phyloP scores from a whole-genome alignment of 2,888 invertebrate genomes.

The Flabesymbios commensalis region DNA sequence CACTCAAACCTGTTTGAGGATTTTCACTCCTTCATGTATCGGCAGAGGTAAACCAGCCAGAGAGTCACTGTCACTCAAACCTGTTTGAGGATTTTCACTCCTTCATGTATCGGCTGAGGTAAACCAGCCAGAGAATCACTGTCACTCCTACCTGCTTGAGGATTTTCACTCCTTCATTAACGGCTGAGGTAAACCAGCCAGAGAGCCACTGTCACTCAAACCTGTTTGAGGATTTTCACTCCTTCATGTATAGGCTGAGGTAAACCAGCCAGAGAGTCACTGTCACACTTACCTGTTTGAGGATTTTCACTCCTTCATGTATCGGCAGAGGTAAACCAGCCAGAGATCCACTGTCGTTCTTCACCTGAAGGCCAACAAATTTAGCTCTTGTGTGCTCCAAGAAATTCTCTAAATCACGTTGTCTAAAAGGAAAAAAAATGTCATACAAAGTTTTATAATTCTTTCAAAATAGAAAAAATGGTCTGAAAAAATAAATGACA shows the following conservation, averaged over 20 bases:
- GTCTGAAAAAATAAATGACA: background rate
- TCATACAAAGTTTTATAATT: too few relatives aligned
- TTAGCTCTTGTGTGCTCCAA: slow-evolving; percentile 88
- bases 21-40: slow-evolving; percentile 93
- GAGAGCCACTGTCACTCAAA: slow-evolving; percentile 76
- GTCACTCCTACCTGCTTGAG: slow-evolving; percentile 76
- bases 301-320: slow-evolving; percentile 89
- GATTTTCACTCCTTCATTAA: slow-evolving; percentile 93
- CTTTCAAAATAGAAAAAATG: too few relatives aligned
- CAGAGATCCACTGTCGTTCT: slow-evolving; percentile 79
- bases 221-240: slow-evolving; percentile 81
- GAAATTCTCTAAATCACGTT: slow-evolving; percentile 83
- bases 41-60: slow-evolving; percentile 94
- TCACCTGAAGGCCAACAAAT: slow-evolving; percentile 91
- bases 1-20: slow-evolving; percentile 78
- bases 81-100: slow-evolving; percentile 83
- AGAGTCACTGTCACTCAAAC: slow-evolving; percentile 77
- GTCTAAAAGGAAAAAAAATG: slow-evolving; percentile 37
- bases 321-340: slow-evolving; percentile 96
- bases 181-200: slow-evolving; percentile 93
- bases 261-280: slow-evolving; percentile 88
- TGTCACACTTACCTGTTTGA: slow-evolving; percentile 72
- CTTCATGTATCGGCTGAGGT: slow-evolving; percentile 96
- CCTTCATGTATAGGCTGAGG: slow-evolving; percentile 98
- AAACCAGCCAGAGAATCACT: slow-evolving; percentile 88